Base-by-base conservation (phyloP, 2,888 invertebrate species). In the Pammene fasciana region DNA sequence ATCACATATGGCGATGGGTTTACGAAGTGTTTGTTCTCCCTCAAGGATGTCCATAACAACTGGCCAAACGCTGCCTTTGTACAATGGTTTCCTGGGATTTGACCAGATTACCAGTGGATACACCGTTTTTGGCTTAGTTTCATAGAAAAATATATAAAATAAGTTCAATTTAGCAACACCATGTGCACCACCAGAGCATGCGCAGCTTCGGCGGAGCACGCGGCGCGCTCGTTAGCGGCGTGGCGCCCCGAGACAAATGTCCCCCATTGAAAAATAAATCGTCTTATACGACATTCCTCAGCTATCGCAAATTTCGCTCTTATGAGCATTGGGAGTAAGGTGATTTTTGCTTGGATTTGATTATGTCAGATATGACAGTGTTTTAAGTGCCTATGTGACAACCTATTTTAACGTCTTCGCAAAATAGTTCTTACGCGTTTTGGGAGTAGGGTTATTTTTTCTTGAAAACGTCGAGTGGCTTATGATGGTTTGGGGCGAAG, bases 211-310 rank as follows among this genome's bases (percentile, higher is more conserved):
- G 13, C 52, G 57, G 64, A 68, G 61, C 62, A 52, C 50, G 62
- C 60, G 62, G 56, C n/a, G 72, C 73, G 76, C 81, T 83, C 77
- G 82, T 82, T 82, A 83, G 78, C 76, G 77, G 72, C 77, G 78
- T 72, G 80, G 79, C 83, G 83, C 82, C 80, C 74, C 78, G 78
- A 81, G 84, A 84, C 84, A 83, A 83, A 85, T 85, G 61, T 50
- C 50, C 61, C n/a, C 50, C 16, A 14, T 38, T 9, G 38, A 50
- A 50, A 41, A n/a, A 26, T 41, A 62, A 62, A 62, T 8, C 50
- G n/a, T 5, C 26, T 9, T 52, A 62, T 41, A 9, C 16, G 50
- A n/a, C 50, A n/a, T n/a, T 52, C n/a, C 1, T n/a, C 52, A 6
- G 1, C 8, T 13, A 26, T 6, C 8, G 50, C 41, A 26, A 41